Percentiles rank a stretch among this genome's conserved stretches.
Conservation (phyloP, 2,113 vertebrate species). For the Pithys albifrons region DNA sequence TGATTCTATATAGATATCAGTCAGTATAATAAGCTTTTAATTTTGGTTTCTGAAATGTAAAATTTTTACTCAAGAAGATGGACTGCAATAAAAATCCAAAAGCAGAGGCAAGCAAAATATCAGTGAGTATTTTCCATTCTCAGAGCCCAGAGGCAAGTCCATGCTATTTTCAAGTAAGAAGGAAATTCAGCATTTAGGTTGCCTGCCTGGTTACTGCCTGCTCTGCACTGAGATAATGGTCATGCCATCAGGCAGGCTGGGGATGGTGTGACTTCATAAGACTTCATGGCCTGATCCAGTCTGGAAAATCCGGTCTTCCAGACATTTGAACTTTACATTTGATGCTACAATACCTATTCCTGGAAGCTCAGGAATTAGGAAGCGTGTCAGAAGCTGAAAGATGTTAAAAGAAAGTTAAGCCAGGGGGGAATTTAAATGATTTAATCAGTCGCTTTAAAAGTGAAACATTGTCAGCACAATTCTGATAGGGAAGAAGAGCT, state of each 20-base stretch:
- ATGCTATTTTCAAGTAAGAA: neutral
- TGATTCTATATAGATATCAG: accelerated
- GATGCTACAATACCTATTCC: neutral
- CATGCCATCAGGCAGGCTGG: neutral
- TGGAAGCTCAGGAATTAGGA: neutral
- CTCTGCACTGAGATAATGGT: neutral
- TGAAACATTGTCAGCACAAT: neutral
- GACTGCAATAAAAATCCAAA: neutral
- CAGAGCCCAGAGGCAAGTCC: neutral
- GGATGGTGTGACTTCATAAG: neutral
- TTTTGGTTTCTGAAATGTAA: neutral
- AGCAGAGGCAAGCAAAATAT: neutral
- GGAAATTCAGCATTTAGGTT: neutral
- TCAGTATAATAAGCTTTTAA: neutral
- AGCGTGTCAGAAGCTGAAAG: accelerated
- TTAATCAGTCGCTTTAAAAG: neutral
- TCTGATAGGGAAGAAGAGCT: neutral
- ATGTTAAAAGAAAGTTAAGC: neutral
- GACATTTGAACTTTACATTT: neutral
- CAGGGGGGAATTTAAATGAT: neutral
- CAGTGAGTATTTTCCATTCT: neutral
- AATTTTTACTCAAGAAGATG: neutral
- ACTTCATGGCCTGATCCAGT: neutral
- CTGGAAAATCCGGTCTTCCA: slow-evolving; percentile 34
- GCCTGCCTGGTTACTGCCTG: neutral